These are phyloP conservation scores for Hoplodrina blanda DNA, from an alignment of 2,888 invertebrate genomes.

Conservation along the genomic window DNA sequence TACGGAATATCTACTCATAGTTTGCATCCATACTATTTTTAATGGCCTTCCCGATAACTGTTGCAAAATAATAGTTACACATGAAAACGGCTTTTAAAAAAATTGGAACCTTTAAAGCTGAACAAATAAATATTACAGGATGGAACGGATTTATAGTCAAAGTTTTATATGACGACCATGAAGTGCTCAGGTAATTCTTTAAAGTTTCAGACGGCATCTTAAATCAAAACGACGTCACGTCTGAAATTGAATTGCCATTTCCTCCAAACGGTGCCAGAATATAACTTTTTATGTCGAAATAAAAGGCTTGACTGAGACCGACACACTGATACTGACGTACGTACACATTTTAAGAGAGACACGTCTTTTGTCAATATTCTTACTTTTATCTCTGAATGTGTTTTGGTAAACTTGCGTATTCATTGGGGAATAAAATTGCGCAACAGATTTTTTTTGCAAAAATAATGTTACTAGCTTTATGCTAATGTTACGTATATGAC, in stretches of 20 bases:
- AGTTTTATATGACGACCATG: constrained; percentile 1
- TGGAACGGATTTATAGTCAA: not conserved
- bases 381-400: not conserved
- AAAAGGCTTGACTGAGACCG: constrained; percentile 16
- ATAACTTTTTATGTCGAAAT: constrained; percentile 34
- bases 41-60: too few species aligned
- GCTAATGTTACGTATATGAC: too few species aligned
- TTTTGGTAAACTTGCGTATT: not conserved
- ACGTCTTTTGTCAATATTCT: constrained; percentile 3
- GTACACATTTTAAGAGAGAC: constrained; percentile 1
- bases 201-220: constrained; percentile 24
- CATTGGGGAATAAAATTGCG: too few species aligned
- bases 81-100: not conserved
- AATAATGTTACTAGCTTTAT: too few species aligned
- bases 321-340: constrained; percentile 4
- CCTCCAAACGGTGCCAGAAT: constrained; percentile 23
- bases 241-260: constrained; percentile 40
- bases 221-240: constrained; percentile 46
- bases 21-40: too few species aligned
- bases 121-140: too few species aligned
- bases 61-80: not conserved
- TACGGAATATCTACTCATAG: not conserved
- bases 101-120: not conserved
- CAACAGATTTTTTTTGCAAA: too few species aligned
- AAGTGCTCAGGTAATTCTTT: constrained; percentile 11